Conservation (phyloP, 2,113 vertebrate species). For the Percina caprodes region DNA sequence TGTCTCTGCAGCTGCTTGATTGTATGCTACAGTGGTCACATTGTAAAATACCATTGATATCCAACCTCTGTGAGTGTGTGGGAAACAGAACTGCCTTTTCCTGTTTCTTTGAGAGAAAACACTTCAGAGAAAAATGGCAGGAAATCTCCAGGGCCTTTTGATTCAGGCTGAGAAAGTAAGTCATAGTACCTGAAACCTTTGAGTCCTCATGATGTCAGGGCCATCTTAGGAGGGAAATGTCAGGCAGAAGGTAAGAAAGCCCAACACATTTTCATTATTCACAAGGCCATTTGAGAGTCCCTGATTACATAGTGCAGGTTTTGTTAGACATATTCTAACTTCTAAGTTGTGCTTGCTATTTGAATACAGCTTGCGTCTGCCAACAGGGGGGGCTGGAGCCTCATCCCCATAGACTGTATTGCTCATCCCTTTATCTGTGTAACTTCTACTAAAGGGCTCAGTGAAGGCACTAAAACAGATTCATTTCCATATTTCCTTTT, state of each 20-base stretch:
- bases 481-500: neutral
- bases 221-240: constrained; percentile 8
- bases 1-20: constrained; percentile 54
- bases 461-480: neutral
- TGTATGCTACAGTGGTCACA: constrained; percentile 31
- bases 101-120: constrained; percentile 75
- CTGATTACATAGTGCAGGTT: neutral
- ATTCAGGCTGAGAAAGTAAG: constrained; percentile 71
- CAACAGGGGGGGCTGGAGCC: constrained; percentile 32
- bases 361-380: neutral
- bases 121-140: constrained; percentile 81
- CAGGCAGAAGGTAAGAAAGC: neutral
- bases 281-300: neutral
- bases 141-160: constrained; percentile 80
- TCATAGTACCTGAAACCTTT: constrained; percentile 53
- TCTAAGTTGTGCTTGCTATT: neutral
- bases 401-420: neutral
- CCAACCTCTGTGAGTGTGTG: constrained; percentile 67
- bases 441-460: neutral
- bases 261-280: neutral
- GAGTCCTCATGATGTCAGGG: constrained; percentile 32
- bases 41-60: constrained; percentile 59
- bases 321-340: neutral
- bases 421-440: neutral
- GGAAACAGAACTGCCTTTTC: constrained; percentile 76